Evolutionary conservation across 2,797 vertebrate species (phyloP).

Genomic region (Margarornis squamiger): DNA sequence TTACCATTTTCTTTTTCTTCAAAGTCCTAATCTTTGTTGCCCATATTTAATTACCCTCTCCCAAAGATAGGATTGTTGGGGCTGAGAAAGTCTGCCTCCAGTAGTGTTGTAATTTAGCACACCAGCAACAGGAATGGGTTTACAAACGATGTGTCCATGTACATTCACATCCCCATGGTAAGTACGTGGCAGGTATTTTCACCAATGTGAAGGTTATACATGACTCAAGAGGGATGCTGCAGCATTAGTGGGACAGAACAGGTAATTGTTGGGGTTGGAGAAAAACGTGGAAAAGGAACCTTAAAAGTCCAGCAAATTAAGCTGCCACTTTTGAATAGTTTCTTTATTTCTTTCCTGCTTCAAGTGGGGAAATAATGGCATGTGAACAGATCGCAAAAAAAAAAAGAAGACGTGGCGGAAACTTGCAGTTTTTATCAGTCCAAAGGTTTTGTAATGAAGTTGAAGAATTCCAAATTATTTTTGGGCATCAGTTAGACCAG

Average conservation of each 20-base stretch:
- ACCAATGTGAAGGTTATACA: accelerated
- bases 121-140: neutral
- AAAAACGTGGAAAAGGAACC: neutral
- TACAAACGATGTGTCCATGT: neutral
- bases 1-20: neutral
- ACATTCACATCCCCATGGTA: neutral
- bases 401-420: neutral
- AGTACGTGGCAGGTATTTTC: neutral
- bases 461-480: neutral
- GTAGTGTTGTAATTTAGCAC: neutral
- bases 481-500: neutral
- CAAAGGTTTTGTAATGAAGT: neutral
- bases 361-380: neutral
- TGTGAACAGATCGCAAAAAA: neutral
- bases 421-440: neutral
- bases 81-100: neutral
- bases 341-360: neutral
- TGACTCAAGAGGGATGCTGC: neutral
- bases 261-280: neutral
- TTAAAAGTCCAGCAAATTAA: neutral
- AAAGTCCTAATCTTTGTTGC: neutral
- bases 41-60: neutral
- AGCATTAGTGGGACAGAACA: neutral
- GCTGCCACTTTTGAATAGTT: neutral
- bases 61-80: neutral